Evolutionary conservation across 2,113 vertebrate species (phyloP).

Genomic region (Plecotus auritus): DNA sequence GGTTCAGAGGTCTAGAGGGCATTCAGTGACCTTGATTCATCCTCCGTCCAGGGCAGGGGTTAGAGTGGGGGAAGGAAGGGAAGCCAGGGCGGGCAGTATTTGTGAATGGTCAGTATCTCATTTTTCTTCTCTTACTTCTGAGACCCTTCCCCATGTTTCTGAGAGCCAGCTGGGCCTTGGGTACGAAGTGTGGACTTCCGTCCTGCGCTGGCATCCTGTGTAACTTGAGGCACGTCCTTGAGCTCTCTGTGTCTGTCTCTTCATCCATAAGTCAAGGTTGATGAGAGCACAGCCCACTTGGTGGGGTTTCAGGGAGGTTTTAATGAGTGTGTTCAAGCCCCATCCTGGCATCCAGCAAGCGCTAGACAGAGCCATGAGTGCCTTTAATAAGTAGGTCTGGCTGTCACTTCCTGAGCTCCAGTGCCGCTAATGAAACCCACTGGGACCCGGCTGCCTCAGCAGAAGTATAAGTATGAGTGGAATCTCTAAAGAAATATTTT

Average conservation of each 20-base stretch:
- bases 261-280: not conserved
- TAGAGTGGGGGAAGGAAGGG: too few relatives aligned
- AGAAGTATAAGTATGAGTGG: not conserved
- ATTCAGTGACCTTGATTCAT: not conserved
- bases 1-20: fast-evolving
- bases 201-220: not conserved
- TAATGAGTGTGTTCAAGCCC: too few relatives aligned
- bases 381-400: not conserved
- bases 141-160: too few relatives aligned
- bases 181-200: not conserved
- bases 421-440: not conserved
- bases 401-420: not conserved
- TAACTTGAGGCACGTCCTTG: not conserved
- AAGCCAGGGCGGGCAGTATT: fast-evolving
- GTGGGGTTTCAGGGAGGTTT: fast-evolving
- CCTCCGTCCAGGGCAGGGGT: fast-evolving
- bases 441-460: not conserved
- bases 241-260: not conserved
- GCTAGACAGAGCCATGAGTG: fast-evolving
- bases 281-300: not conserved
- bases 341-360: fast-evolving
- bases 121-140: not conserved
- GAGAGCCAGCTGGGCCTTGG: not conserved
- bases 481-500: not conserved
- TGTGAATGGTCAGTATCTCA: fast-evolving